phyloP scores from a whole-genome alignment of 1,140 invertebrate genomes.

The Araneus ventricosus region DNA sequence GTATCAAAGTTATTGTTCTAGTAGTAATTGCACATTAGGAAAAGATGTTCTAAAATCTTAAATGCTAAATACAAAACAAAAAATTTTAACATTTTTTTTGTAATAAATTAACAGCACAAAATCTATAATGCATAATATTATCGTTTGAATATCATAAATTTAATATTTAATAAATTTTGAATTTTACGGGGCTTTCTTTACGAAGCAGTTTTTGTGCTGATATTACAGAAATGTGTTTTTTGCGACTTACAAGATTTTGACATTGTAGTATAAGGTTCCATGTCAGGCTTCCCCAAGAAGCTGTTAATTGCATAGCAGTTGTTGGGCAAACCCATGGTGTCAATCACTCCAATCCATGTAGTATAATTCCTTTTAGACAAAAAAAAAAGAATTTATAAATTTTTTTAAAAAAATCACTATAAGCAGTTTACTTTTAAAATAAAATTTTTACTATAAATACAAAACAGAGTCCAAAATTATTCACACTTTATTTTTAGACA shows the following conservation, averaged over 20 bases:
- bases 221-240: neutral
- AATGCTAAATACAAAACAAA: no score
- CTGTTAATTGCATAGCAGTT: conserved; percentile 69
- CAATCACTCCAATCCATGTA: conserved; percentile 30
- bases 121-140: no score
- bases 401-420: neutral
- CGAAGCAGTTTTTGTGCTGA: neutral
- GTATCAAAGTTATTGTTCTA: no score
- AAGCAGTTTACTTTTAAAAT: neutral
- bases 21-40: no score
- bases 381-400: neutral
- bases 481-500: no score
- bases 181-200: no score
- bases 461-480: neutral
- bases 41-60: no score
- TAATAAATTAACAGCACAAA: no score
- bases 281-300: conserved; percentile 1
- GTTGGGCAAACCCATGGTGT: conserved; percentile 67
- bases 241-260: conserved; percentile 63
- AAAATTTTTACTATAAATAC: neutral
- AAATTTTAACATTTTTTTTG: no score
- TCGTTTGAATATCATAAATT: no score
- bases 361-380: neutral
- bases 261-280: neutral
- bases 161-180: no score